phyloP scores from a whole-genome alignment of 2,113 vertebrate species.

The Ploceus nigricollis region DNA sequence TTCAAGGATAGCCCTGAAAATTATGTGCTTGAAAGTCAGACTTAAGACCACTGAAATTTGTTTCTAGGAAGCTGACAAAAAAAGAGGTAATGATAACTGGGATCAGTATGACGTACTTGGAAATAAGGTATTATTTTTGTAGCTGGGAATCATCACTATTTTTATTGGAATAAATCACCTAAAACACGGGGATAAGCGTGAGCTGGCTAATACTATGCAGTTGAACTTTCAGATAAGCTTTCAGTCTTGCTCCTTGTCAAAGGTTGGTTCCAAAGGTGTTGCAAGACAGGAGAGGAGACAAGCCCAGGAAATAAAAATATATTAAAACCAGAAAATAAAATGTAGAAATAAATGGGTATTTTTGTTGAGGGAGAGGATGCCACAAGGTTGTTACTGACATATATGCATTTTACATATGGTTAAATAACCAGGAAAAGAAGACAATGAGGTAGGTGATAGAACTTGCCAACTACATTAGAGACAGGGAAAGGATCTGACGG shows the following conservation, averaged over 20 bases:
- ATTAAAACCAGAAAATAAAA: neutral
- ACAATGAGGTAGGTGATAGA: neutral
- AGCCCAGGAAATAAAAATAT: neutral
- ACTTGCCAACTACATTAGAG: fast-evolving
- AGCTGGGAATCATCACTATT: neutral
- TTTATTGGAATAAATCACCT: neutral
- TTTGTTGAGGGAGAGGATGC: neutral
- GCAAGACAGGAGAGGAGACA: neutral
- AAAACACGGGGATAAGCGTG: neutral
- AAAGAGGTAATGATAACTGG: neutral
- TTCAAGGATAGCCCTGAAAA: neutral
- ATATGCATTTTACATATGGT: neutral
- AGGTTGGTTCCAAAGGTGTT: neutral
- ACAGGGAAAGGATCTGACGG: neutral
- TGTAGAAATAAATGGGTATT: neutral
- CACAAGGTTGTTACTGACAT: neutral
- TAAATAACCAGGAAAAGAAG: neutral
- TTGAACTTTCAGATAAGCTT: neutral
- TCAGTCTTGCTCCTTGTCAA: neutral
- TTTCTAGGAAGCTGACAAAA: neutral
- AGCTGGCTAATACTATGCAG: neutral
- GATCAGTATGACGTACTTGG: neutral
- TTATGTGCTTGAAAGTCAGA: neutral
- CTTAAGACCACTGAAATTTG: neutral
- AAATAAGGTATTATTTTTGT: neutral